Evolutionary conservation across 2,113 vertebrate species (phyloP), one percentile per base, ranked within the genome.

Genomic region (Sitta europaea): DNA sequence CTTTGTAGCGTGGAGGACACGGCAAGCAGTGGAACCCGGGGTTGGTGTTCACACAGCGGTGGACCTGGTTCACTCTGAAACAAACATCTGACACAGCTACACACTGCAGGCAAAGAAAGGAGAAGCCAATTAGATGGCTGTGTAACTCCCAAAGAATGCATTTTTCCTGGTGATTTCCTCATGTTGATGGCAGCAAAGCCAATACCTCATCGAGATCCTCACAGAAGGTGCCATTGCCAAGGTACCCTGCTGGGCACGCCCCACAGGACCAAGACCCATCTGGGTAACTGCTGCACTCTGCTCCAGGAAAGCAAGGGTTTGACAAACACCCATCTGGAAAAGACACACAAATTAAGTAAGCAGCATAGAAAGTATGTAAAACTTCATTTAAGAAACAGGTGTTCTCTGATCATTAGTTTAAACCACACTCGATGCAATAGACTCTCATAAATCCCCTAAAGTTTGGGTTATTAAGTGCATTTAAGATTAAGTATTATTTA

Each of bases 201-300:
- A 50, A 29, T 97, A 99, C 99, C 99, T 99, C 99, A 92, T 99
- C 99, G 89, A 99, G 97, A 94, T 99, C 99, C 91, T 99, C 98
- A 89, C 99, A 99, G 85, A 98, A 51, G 0, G 98, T 99, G 53
- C 99, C 99, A 45, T 99, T 99, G 91, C 99, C 99, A 92, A 99
- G 98, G 94, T 98, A 99, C 76, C 99, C 99, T 75, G 86, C 95
- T 14, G 99, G 99, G 74, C 99, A 99, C 5, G 99, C 98, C 25
- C 99, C 99, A 27, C 99, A 99, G 24, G 99, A 99, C 99, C 99
- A 99, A 35, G 99, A 99, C 9, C 99, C 99, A 55, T 99, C 99
- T 0, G 99, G 97, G 67, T 98, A 98, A 90, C 99, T 99, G 97
- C 94, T 99, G 96, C 99, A 99, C 53, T 98, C 97, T 61, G 99